phyloP scores from a whole-genome alignment of 1,140 invertebrate genomes.

The Ylistrum balloti region DNA sequence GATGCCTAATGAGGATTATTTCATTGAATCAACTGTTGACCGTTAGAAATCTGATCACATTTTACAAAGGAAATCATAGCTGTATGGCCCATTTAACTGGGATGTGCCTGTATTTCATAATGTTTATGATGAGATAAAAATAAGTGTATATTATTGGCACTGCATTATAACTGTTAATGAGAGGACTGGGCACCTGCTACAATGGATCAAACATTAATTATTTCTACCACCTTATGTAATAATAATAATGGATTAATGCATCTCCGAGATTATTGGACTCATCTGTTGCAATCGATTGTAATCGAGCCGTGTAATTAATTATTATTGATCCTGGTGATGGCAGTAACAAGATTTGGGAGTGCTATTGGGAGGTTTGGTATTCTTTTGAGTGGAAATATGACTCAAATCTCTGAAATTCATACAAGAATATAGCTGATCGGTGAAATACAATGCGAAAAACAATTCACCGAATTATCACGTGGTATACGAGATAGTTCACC shows the following conservation, averaged over 20 bases:
- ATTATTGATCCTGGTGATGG: background rate
- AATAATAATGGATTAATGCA: background rate
- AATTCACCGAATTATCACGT: too few relatives aligned
- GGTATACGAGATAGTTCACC: too few relatives aligned
- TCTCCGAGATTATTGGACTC: background rate
- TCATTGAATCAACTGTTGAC: background rate
- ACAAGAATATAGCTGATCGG: too few relatives aligned
- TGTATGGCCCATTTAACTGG: background rate
- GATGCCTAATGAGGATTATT: background rate
- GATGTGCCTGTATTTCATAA: background rate
- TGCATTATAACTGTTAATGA: background rate
- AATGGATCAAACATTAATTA: background rate
- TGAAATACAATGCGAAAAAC: too few relatives aligned
- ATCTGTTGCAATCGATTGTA: background rate
- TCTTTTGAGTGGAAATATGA: background rate
- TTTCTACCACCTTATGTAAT: background rate
- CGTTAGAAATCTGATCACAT: background rate
- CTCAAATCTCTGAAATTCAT: background rate
- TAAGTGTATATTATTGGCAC: too few relatives aligned
- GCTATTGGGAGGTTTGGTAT: background rate
- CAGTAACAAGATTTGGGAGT: background rate
- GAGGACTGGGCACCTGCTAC: slow-evolving; percentile 4
- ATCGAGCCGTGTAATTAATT: background rate
- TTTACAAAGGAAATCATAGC: background rate
- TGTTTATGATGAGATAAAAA: too few relatives aligned